A percentile compares a stretch with the other conserved stretches of the same genome.
These are phyloP conservation scores for Brachionichthys hirsutus DNA, from an alignment of 2,113 vertebrate genomes.

Conservation along the genomic window DNA sequence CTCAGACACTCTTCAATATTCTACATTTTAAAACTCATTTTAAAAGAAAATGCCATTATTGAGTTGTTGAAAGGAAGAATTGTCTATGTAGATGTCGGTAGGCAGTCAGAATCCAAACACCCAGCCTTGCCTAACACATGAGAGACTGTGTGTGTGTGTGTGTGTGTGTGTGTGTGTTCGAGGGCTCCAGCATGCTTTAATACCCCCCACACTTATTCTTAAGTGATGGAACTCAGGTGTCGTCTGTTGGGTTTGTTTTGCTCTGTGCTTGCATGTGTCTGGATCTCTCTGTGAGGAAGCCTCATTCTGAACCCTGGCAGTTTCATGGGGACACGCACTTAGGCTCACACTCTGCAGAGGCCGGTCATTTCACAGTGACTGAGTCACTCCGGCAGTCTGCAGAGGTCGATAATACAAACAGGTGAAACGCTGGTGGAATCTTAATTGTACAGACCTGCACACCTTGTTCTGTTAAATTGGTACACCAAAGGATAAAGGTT, in stretches of 20 bases:
- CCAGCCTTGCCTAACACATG: too few relatives aligned
- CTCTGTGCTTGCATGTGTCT: conserved; percentile 4
- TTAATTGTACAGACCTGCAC: conserved; percentile 4
- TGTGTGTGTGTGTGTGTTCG: too few relatives aligned
- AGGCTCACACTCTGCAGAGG: not conserved
- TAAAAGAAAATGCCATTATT: not conserved
- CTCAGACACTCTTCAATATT: not conserved
- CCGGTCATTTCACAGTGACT: not conserved
- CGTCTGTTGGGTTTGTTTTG: conserved; percentile 14
- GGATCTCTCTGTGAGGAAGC: not conserved
- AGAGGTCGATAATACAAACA: conserved; percentile 36
- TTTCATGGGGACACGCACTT: not conserved
- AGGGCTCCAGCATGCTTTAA: not conserved
- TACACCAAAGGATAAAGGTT: conserved; percentile 40
- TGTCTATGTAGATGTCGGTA: too few relatives aligned
- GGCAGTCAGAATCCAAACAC: too few relatives aligned
- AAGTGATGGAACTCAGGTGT: conserved; percentile 25
- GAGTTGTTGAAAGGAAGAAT: too few relatives aligned
- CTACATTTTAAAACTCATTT: conserved; percentile 18
- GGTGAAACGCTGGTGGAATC: conserved; percentile 23
- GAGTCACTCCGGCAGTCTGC: conserved; percentile 4
- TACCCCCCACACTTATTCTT: conserved; percentile 16
- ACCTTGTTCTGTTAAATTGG: conserved; percentile 55
- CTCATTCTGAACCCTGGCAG: not conserved
- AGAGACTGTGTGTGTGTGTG: too few relatives aligned